phyloP scores from a whole-genome alignment of 2,888 invertebrate genomes.

The Lomographa bimaculata region DNA sequence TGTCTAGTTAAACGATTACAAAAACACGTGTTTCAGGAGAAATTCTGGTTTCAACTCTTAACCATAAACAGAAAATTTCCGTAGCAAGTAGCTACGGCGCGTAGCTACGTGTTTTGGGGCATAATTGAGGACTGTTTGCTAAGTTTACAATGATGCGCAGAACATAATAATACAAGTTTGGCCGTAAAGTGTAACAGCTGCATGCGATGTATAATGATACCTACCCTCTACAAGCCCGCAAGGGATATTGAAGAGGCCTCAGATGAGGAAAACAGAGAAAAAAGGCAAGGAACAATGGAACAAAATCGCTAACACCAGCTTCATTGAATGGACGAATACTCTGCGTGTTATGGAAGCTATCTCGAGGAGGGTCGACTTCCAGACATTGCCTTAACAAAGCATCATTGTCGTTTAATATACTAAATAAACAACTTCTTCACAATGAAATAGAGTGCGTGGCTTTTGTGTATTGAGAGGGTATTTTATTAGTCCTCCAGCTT shows the following conservation, averaged over 20 bases:
- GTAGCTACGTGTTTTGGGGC: too few relatives aligned
- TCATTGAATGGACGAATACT: conserved; percentile 53
- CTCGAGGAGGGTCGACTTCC: conserved; percentile 51
- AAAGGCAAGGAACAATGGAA: conserved; percentile 48
- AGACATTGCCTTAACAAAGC: conserved; percentile 47
- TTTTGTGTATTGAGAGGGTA: conserved; percentile 18
- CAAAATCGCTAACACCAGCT: conserved; percentile 45
- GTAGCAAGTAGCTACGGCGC: too few relatives aligned
- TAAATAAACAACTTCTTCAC: conserved; percentile 41
- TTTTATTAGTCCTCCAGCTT: conserved; percentile 30
- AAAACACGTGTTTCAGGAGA: too few relatives aligned
- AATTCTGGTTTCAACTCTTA: too few relatives aligned
- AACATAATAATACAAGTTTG: conserved; percentile 75
- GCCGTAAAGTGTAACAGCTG: conserved; percentile 77
- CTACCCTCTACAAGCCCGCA: conserved; percentile 25
- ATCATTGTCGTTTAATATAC: conserved; percentile 54
- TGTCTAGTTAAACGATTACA: too few relatives aligned
- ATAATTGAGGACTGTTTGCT: conserved; percentile 54
- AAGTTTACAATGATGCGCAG: conserved; percentile 65
- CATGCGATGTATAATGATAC: conserved; percentile 67
- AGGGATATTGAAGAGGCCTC: conserved; percentile 57
- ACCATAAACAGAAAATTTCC: too few relatives aligned
- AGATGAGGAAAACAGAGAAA: conserved; percentile 53
- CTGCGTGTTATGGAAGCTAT: conserved; percentile 42
- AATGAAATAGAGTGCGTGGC: conserved; percentile 23